These are phyloP conservation scores for Tokudaia muenninki DNA, from an alignment of 2,797 vertebrate species.

Conservation along the genomic window DNA sequence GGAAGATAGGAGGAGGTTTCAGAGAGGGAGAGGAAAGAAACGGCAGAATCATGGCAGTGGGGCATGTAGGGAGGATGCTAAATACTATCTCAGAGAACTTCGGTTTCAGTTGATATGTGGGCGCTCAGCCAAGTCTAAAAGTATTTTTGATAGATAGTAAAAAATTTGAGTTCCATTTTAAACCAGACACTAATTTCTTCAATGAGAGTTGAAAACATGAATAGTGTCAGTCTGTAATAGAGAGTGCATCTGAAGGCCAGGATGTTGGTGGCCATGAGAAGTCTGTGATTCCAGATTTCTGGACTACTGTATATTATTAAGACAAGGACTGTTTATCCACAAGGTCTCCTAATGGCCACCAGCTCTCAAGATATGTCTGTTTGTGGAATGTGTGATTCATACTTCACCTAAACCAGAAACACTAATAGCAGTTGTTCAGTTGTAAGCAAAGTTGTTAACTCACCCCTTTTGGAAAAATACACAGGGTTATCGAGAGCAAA, in stretches of 20 bases:
- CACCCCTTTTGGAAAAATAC: conserved; percentile 5
- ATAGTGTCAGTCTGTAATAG: neutral
- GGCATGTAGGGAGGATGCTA: neutral
- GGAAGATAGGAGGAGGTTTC: too few species aligned
- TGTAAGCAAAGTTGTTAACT: conserved; percentile 20
- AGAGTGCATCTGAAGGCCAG: neutral
- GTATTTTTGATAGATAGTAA: neutral
- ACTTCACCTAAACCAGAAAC: neutral
- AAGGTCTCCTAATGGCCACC: neutral
- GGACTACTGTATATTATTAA: neutral
- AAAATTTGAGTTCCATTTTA: neutral
- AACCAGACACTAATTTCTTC: neutral
- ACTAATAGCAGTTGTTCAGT: neutral
- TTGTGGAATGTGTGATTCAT: neutral
- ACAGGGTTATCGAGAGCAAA: conserved; percentile 9
- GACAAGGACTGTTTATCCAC: neutral
- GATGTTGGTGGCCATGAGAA: neutral
- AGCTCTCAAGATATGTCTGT: neutral
- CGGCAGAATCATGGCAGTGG: too few species aligned
- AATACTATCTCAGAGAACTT: neutral
- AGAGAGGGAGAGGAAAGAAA: too few species aligned
- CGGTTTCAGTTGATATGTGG: neutral
- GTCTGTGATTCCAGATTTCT: neutral
- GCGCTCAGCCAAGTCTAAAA: neutral
- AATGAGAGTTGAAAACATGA: neutral